Evolutionary conservation across 2,888 invertebrate species (phyloP), one percentile per base, ranked within the genome.

Genomic region (Lasioglossum oenotherae): DNA sequence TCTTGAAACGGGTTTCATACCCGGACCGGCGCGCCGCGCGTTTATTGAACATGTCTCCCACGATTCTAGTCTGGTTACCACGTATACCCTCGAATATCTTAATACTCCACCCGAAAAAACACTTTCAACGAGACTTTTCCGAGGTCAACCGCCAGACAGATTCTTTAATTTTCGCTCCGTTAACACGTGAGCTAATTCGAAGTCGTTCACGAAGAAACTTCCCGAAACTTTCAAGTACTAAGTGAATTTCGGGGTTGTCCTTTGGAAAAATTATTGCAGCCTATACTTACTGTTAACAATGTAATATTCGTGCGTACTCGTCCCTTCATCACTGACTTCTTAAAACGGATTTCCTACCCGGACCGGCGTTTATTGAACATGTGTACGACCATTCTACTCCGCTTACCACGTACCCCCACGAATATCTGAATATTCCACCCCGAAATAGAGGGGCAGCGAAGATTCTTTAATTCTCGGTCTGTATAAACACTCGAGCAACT

Each of bases 1-100:
- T 82, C 81, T 75, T 85, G 74, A 87, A 88, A 89, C 86, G 88
- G 84, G 84, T 82, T 85, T 73, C 74, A 67, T 77, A 19, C 78
- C 72, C 67, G 41, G 57, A 16, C 31, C 84, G 82, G 72, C 82
- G 38, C 64, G 64, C 35, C 38, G 19, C n/a, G 73, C 76, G 38
- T 83, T 75, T 78, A 76, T 85, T 78, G 77, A 69, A 86, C 71
- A 82, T 78, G 60, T 78, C 78, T 74, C 82, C 19, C 31, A 60
- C 74, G 46, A 79, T 80, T 82, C 73, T 60, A 27, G 49, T 80
- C 10, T 35, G 46, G 38, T 72, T 44, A 71, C 69, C n/a, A 46
- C 38, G 38, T 69, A 74, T 57, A 53, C 38, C 69, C 69, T 10
- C 23, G 38, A 69, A 69, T 38, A 69, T 69, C 38, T 69, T 69